Base-by-base conservation (phyloP, 2,797 vertebrate genomes). In the Hyperoplus lanceolatus region DNA sequence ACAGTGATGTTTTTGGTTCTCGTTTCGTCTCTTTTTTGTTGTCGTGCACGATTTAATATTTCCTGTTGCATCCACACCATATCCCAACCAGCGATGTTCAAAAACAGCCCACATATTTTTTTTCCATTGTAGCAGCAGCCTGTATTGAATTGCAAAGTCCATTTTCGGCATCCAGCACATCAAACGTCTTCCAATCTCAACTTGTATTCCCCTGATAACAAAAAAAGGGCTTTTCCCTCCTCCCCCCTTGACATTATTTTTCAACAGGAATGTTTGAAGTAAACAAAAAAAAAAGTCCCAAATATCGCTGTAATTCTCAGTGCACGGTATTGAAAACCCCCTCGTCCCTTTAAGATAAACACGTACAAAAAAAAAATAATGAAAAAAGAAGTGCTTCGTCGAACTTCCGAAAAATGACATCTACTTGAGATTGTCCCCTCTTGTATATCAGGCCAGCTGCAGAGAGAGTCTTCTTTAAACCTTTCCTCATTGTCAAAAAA, bases 231-330 rank as follows among this genome's bases (percentile, higher is more conserved):
- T 10, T 18, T n/a, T 8, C 18, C 50, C 63, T 46, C 54, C 80
- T 63, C 48, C 51, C 71, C 81, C 76, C 61, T 80, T 79, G 79
- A 81, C 71, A 51, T 79, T 80, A 69, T 56, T 74, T 82, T 87
- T 50, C 29, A 84, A 85, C 83, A 91, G 92, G 94, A 96, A 95
- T 94, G 93, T 94, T 90, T 92, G 82, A 93, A 94, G 95, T 93
- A 88, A 94, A 93, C 84, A 56, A 83, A 84, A 83, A 56, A 83
- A 84, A 83, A 81, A 67, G 58, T 91, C 71, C 85, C 64, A 73
- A 86, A 94, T 93, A 90, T 93, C 81, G 73, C 84, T 84, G 72
- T 83, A 87, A 74, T 88, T 92, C 91, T 93, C 92, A 93, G 91
- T 93, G 93, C 92, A 90, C 75, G 49, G 72, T 75, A 59, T 67